These are phyloP conservation scores for Malthinus flaveolus DNA, from an alignment of 2,888 invertebrate genomes.

Conservation along the genomic window DNA sequence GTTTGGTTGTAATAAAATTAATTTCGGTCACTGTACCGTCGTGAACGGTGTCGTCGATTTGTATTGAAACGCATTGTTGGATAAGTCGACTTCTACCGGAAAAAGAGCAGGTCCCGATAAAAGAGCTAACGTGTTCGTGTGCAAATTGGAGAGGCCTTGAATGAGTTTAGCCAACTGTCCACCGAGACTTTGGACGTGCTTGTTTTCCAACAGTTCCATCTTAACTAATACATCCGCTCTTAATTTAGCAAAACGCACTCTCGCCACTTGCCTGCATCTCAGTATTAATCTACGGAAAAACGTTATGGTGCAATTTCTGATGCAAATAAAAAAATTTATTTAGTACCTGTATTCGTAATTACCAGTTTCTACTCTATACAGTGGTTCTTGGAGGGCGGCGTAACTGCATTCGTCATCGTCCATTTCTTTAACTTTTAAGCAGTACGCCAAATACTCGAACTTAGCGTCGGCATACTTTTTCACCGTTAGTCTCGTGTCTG, in stretches of 20 bases:
- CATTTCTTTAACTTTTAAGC: slow-evolving; percentile 99
- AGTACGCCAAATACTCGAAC: slow-evolving; percentile 98
- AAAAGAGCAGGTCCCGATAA: slow-evolving; percentile 81
- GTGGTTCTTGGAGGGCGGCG: slow-evolving; percentile 88
- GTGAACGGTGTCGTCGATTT: slow-evolving; percentile 64
- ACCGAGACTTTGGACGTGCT: slow-evolving; percentile 96
- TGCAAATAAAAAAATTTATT: not conserved
- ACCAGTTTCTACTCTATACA: slow-evolving; percentile 97
- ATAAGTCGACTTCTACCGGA: slow-evolving; percentile 94
- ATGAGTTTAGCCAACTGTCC: slow-evolving; percentile 82
- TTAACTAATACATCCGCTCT: slow-evolving; percentile 94
- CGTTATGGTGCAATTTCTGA: not conserved
- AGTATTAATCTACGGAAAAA: slow-evolving; percentile 72
- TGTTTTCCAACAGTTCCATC: slow-evolving; percentile 95
- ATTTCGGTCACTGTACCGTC: slow-evolving; percentile 38
- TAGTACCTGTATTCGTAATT: slow-evolving; percentile 98
- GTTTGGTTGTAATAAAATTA: too few relatives aligned
- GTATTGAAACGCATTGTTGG: slow-evolving; percentile 90
- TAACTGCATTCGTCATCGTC: slow-evolving; percentile 98
- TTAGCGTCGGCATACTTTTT: slow-evolving; percentile 98
- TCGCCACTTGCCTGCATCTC: slow-evolving; percentile 93
- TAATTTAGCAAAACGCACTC: slow-evolving; percentile 80
- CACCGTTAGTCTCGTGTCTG: slow-evolving; percentile 96
- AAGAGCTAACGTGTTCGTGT: slow-evolving; percentile 70
- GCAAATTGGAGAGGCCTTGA: slow-evolving; percentile 70